Percentiles rank a stretch among this genome's conserved stretches.
Evolutionary conservation across 1,140 invertebrate species (phyloP).

Genomic region (Bacillus rossius): DNA sequence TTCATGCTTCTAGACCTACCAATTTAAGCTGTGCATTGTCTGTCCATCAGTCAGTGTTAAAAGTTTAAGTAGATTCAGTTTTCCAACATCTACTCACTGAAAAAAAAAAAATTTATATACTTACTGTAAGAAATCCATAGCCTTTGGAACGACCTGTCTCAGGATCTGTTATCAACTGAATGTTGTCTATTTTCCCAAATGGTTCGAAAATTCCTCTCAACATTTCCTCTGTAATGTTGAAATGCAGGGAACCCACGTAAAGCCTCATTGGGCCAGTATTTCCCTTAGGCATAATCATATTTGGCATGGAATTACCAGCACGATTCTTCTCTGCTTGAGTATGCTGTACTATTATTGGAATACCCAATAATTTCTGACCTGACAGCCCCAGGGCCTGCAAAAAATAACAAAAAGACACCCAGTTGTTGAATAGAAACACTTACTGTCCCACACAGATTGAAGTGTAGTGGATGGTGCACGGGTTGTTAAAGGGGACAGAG

Average conservation of each 20-base stretch:
- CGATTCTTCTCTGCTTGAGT: constrained; percentile 99
- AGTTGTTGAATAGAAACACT: not conserved
- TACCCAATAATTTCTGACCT: constrained; percentile 93
- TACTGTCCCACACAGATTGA: too few species aligned
- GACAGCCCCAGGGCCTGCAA: constrained; percentile 90
- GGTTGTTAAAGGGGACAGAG: too few species aligned
- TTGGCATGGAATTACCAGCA: constrained; percentile 78
- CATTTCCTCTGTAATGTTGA: constrained; percentile 99
- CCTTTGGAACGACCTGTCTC: constrained; percentile 95
- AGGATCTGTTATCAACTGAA: constrained; percentile 92
- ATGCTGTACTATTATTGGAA: constrained; percentile 97
- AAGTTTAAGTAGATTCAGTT: too few species aligned
- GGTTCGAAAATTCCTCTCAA: constrained; percentile 97
- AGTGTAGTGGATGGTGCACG: too few species aligned
- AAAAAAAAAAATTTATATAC: constrained; percentile 31
- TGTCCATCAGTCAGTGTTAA: too few species aligned
- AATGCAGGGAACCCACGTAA: constrained; percentile 97
- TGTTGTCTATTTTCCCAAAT: constrained; percentile 97
- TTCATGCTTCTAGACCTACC: too few species aligned
- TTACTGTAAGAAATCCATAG: constrained; percentile 95
- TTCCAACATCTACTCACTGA: too few species aligned
- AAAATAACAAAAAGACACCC: constrained; percentile 22
- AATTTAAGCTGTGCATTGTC: too few species aligned
- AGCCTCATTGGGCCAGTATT: constrained; percentile 90
- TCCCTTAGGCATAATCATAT: constrained; percentile 67